These are phyloP conservation scores for Lycocorax pyrrhopterus DNA, from an alignment of 2,113 vertebrate species.

Conservation along the genomic window DNA sequence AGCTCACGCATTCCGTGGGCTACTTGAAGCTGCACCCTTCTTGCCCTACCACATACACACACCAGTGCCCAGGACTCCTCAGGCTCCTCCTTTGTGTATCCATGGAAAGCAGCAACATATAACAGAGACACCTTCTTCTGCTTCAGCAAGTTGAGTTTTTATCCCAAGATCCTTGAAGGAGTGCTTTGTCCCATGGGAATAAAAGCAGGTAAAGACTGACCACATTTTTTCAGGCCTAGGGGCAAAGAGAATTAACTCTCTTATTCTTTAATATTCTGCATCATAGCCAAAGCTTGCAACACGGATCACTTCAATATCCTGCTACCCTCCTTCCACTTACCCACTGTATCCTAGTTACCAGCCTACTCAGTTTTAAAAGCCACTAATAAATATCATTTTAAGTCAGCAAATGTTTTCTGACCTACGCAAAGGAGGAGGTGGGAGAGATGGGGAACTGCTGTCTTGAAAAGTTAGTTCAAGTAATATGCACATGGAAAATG, in stretches of 20 bases:
- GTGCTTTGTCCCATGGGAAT: neutral
- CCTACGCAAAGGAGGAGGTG: neutral
- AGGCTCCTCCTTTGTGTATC: neutral
- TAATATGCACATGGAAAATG: neutral
- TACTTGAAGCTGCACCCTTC: neutral
- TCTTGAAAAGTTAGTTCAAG: neutral
- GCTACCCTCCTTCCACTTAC: neutral
- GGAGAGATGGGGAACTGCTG: neutral
- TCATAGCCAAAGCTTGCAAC: neutral
- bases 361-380: conserved; percentile 16
- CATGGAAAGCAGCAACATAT: neutral
- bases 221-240: neutral
- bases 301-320: neutral
- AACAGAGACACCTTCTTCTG: neutral
- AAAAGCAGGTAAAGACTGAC: neutral
- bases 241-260: neutral
- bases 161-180: neutral
- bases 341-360: conserved; percentile 31
- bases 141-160: neutral
- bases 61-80: neutral
- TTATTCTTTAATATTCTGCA: neutral
- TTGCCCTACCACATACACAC: neutral
- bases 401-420: conserved; percentile 6
- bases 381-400: conserved; percentile 6
- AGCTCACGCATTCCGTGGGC: fast-evolving